phyloP scores from a whole-genome alignment of 1,140 invertebrate genomes.

The Zaprionus davidi region DNA sequence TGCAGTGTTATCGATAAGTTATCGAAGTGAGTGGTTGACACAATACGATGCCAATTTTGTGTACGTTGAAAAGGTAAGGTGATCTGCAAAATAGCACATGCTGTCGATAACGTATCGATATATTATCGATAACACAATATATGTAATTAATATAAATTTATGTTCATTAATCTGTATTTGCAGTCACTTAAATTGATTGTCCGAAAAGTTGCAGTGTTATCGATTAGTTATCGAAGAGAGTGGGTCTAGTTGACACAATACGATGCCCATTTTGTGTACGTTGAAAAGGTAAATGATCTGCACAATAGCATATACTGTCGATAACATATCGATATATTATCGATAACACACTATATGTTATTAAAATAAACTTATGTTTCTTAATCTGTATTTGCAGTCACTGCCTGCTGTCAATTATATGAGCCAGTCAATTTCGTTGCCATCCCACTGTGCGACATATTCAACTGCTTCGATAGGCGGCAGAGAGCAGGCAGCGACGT shows the following conservation, averaged over 20 bases:
- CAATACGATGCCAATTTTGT: too few relatives aligned
- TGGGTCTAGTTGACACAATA: too few relatives aligned
- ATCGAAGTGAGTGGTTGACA: too few relatives aligned
- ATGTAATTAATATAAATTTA: too few relatives aligned
- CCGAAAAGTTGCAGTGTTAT: neutral
- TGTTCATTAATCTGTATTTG: too few relatives aligned
- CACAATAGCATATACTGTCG: neutral
- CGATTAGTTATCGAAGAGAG: neutral
- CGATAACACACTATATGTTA: neutral
- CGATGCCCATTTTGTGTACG: too few relatives aligned
- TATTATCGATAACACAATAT: neutral
- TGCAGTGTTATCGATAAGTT: too few relatives aligned
- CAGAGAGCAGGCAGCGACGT: constrained; percentile 31
- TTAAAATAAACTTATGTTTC: neutral
- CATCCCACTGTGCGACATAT: constrained; percentile 25
- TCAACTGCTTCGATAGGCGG: constrained; percentile 10
- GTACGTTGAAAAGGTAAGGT: too few relatives aligned
- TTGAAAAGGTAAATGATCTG: too few relatives aligned
- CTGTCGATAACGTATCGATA: neutral
- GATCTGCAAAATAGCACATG: too few relatives aligned
- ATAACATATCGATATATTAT: neutral
- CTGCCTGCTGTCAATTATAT: neutral
- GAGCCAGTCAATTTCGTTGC: neutral
- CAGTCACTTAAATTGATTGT: neutral
- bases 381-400: neutral